Percentiles rank a stretch among this genome's conserved stretches.
Conservation (phyloP, 2,797 vertebrate genomes). For the Pipistrellus nathusii region DNA sequence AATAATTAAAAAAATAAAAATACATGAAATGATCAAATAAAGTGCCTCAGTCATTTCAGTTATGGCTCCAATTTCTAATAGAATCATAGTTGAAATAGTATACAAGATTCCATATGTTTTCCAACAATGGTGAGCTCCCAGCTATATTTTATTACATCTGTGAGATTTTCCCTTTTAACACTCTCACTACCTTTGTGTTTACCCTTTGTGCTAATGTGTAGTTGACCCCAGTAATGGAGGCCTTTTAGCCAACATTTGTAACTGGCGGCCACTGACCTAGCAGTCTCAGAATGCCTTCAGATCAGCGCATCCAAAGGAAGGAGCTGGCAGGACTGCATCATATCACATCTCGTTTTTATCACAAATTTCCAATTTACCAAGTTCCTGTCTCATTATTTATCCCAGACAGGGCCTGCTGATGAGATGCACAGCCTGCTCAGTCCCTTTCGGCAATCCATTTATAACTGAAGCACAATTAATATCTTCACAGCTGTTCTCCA, state of each 20-base stretch:
- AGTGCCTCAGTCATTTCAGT: background rate
- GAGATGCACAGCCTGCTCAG: conserved; percentile 75
- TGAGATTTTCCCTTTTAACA: conserved; percentile 65
- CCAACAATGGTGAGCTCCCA: conserved; percentile 84
- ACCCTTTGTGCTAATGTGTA: conserved; percentile 88
- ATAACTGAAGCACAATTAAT: conserved; percentile 73
- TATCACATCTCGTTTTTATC: conserved; percentile 82
- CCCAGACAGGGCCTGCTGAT: conserved; percentile 71
- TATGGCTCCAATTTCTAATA: background rate
- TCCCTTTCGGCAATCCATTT: conserved; percentile 78
- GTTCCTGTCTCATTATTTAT: conserved; percentile 83
- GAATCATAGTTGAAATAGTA: conserved; percentile 50
- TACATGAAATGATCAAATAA: background rate
- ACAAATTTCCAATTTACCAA: conserved; percentile 82
- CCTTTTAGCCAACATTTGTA: conserved; percentile 84
- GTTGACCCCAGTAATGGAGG: conserved; percentile 85
- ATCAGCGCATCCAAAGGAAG: conserved; percentile 80
- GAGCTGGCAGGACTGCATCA: conserved; percentile 79
- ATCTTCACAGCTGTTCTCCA: conserved; percentile 77
- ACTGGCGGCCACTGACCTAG: conserved; percentile 87
- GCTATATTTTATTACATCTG: conserved; percentile 82
- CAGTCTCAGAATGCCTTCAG: conserved; percentile 83
- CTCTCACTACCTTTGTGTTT: conserved; percentile 82
- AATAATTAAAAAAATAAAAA: background rate
- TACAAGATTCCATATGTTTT: conserved; percentile 45